Percentiles rank a stretch among this genome's conserved stretches.
Conservation (phyloP, 2,888 invertebrate species). For the Adelphocoris suturalis region DNA sequence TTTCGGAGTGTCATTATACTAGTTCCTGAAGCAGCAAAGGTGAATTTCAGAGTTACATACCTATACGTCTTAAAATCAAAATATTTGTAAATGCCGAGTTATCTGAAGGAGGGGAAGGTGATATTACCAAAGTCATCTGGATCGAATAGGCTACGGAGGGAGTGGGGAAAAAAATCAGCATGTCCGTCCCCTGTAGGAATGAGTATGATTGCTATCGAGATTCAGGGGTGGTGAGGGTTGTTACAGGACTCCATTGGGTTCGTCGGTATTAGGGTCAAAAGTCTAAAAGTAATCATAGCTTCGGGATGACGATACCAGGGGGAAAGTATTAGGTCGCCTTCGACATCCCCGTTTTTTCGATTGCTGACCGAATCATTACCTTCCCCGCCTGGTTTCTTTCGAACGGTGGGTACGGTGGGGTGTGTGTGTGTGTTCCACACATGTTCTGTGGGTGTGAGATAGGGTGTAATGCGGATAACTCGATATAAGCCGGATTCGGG, state of each 20-base stretch:
- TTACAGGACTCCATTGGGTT: slow-evolving; percentile 8
- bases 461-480: slow-evolving; percentile 19
- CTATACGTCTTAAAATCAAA: background rate
- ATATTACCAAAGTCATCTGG: background rate
- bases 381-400: background rate
- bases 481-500: slow-evolving; percentile 9
- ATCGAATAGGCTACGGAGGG: background rate
- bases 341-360: slow-evolving; percentile 31
- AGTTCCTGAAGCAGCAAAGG: too few relatives aligned
- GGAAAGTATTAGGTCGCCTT: slow-evolving; percentile 8
- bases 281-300: slow-evolving; percentile 55
- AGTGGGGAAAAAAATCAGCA: slow-evolving; percentile 16
- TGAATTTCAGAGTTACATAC: background rate
- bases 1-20: too few relatives aligned
- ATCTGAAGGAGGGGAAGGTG: background rate
- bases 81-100: background rate
- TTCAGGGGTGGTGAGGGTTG: background rate
- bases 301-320: slow-evolving; percentile 14
- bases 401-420: too few relatives aligned
- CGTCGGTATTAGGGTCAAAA: background rate
- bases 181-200: background rate
- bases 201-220: slow-evolving; percentile 35
- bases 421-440: slow-evolving; percentile 22
- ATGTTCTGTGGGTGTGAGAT: too few relatives aligned
- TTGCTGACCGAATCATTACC: slow-evolving; percentile 67